Conservation (phyloP, 1,140 invertebrate genomes). For the Drosophila jambulina region DNA sequence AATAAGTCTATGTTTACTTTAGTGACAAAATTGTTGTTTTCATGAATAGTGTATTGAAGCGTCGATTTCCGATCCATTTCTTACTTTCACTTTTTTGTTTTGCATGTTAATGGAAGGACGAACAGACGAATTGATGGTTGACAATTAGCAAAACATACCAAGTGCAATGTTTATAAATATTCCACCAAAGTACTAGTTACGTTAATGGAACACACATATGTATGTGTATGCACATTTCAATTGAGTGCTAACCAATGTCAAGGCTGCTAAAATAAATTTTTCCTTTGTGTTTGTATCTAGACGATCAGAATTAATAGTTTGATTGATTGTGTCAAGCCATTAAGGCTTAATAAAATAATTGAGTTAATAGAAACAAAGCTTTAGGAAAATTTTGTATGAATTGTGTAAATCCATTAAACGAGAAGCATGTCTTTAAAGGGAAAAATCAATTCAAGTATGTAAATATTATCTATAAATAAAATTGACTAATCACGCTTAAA, state of each 20-base stretch:
- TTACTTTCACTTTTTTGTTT: slow-evolving; percentile 30
- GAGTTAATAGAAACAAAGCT: neutral
- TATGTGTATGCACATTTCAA: slow-evolving; percentile 1
- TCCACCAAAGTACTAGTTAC: slow-evolving; percentile 17
- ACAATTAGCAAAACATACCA: slow-evolving; percentile 66
- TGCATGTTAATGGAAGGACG: slow-evolving; percentile 59
- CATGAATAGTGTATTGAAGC: neutral
- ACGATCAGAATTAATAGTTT: neutral
- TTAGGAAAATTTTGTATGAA: neutral
- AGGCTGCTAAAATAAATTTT: slow-evolving; percentile 13
- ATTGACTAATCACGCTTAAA: neutral
- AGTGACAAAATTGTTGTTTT: neutral
- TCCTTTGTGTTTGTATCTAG: neutral
- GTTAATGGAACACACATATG: slow-evolving; percentile 1
- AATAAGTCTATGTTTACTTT: neutral
- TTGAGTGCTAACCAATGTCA: slow-evolving; percentile 45
- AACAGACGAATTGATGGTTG: slow-evolving; percentile 51
- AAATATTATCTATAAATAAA: neutral
- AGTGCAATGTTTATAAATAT: slow-evolving; percentile 48
- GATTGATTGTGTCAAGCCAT: neutral
- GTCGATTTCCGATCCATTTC: neutral
- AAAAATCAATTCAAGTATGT: neutral
- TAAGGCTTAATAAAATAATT: neutral
- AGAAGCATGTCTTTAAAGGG: too few relatives aligned
- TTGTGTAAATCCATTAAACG: neutral